Base-by-base conservation (phyloP, 1,140 invertebrate genomes). In the Bombus impatiens region DNA sequence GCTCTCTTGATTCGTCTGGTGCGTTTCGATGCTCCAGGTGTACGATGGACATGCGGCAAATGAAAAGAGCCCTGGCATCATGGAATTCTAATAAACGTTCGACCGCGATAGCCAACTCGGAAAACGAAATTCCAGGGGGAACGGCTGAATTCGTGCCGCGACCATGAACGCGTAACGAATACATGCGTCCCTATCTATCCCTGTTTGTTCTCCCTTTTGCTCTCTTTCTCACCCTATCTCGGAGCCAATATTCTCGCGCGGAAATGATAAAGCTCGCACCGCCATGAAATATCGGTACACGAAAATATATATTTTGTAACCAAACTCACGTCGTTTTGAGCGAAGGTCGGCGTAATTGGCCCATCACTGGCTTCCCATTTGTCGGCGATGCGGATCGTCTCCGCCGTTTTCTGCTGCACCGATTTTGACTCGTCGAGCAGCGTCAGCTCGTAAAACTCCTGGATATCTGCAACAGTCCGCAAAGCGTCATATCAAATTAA, bases 361-460 rank as follows among this genome's bases (percentile, higher is more conserved):
- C 96, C 97, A 89, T 97, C 96, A 90, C 95, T 97, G 62, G 96
- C 96, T 94, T 99, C 98, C 98, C 98, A 99, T 96, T 99, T 99
- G 93, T 98, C 98, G 82, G 98, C 98, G 93, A 99, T 99, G 92
- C 98, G 97, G 91, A 99, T 97, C 57, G 98, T 99, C 95, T 99
- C 99, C 44, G 97, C 97, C 80, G 98, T 99, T 95, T 99, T 99
- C 96, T 99, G 98, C 94, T 99, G 98, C 85, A 98, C 97, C 78
- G 98, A 98, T 96, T 99, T 99, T 72, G 97, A 98, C 94, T 99
- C 98, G 96, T 99, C 98, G 92, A 99, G 96, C 86, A 99, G 96
- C 74, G 99, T 99, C 88, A 99, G 96, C 96, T 99, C 99, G 96
- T 99, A 99, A 95, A 99, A 99, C 95, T 99, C 99, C 96, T 99